Base-by-base conservation (phyloP, 2,113 vertebrate species). In the Delphinus delphis region DNA sequence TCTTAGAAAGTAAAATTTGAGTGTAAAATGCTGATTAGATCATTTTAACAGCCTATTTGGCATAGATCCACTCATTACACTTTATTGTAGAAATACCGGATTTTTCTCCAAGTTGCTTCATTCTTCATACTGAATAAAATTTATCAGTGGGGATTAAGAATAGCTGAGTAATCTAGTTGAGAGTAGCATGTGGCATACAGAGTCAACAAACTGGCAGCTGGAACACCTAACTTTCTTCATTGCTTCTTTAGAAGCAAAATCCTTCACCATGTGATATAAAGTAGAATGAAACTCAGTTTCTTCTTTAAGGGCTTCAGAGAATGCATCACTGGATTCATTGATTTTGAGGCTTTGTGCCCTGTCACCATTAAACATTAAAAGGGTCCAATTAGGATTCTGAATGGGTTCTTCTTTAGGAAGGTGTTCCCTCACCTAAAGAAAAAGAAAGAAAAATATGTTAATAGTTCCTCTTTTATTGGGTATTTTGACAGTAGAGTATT, bases 261-360 rank as follows among this genome's bases (percentile, higher is more conserved):
- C 99, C 96, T 98, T 99, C 4, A 99, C 97, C 99, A 99, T 98
- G 98, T 99, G 99, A 96, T 99, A 98, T 15, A 99, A 98, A 1
- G 99, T 99, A 79, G 99, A 99, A 97, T 99, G 99, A 88, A 99
- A 99, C 97, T 99, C 99, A 0, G 98, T 99, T 55, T 95, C 96
- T 0, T 99, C 98, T 18, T 98, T 86, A 17, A 99, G 97, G 6
- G 99, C 98, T 6, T 98, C 83, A 6, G 99, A 99, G 97, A 99
- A 99, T 0, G 17, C 36, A 2, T 99, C 97, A 2, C 98, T 99
- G 1, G 47, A 68, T 95, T 99, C 99, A 0, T 68, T 97, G 18
- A 99, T 98, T 71, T 97, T 98, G 60, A 99, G 98, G 44, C 97
- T 98, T 92, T 98, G 99, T 41, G 97, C 98, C 96, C 99, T 98